Base-by-base conservation (phyloP, 2,797 vertebrate genomes). In the Chelon auratus region DNA sequence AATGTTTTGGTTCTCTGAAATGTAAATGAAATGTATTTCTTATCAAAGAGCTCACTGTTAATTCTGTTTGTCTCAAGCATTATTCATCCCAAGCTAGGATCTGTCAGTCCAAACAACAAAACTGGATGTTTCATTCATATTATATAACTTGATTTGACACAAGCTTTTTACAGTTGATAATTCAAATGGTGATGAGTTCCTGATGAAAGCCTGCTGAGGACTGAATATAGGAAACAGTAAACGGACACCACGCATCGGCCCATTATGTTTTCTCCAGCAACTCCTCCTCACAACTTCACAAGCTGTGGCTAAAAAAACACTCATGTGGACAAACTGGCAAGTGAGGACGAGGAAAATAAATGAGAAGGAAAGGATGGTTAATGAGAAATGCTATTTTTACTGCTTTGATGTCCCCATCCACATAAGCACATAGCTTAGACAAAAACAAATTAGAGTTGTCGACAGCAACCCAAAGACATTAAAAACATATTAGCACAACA, bases 381-480 rank as follows among this genome's bases (percentile, higher is more conserved):
- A 95, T 95, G 93, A 93, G 94, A 94, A 94, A 90, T 89, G 90
- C 93, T 94, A 94, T 94, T 95, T 94, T 94, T 93, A 90, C 93
- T 91, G 90, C 91, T 93, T 93, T 94, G 94, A 94, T 94, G 93
- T 93, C 89, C 87, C 90, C 82, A 88, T 93, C 90, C 93, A 91
- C 93, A 93, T 91, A 93, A 93, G 93, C 91, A 89, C 92, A 93
- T 91, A 89, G 93, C 93, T 94, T 94, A 94, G 90, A 94, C 91
- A 94, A 94, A 94, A 95, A 94, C 93, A 94, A 95, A 95, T 95
- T 94, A 95, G 92, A 93, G 87, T 92, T 91, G 92, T 93, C 91
- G 90, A 91, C 92, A 89, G 87, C 90, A 92, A 93, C 93, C 93
- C 87, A 90, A 91, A 93, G 93, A 95, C 94, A 95, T 95, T 95